These are phyloP conservation scores for Dorcus parallelipipedus DNA, from an alignment of 2,888 invertebrate genomes.

Conservation along the genomic window DNA sequence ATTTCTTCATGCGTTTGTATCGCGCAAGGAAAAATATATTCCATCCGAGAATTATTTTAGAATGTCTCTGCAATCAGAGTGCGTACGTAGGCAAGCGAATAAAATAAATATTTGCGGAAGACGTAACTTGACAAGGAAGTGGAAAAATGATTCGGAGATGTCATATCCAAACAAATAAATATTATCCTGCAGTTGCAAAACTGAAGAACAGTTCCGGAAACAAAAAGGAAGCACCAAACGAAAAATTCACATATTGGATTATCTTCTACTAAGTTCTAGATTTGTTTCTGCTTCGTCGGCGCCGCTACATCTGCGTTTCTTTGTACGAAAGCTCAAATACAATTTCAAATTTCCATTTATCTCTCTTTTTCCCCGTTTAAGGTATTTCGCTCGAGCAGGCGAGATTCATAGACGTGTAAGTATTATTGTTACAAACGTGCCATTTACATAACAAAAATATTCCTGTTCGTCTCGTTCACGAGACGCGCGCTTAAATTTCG, in stretches of 20 bases:
- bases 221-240: slow-evolving; percentile 33
- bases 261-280: slow-evolving; percentile 29
- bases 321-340: slow-evolving; percentile 8
- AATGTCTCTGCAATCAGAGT: neutral
- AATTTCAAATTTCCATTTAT: slow-evolving; percentile 9
- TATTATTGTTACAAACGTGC: neutral
- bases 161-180: slow-evolving; percentile 39
- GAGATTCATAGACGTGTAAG: slow-evolving; percentile 5
- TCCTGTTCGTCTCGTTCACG: too few relatives aligned
- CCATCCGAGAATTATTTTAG: too few relatives aligned
- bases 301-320: slow-evolving; percentile 19
- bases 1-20: too few relatives aligned
- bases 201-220: slow-evolving; percentile 25
- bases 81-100: neutral
- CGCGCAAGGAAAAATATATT: too few relatives aligned
- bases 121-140: slow-evolving; percentile 30
- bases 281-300: slow-evolving; percentile 25
- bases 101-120: slow-evolving; percentile 30
- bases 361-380: neutral
- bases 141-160: slow-evolving; percentile 36
- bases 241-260: slow-evolving; percentile 41
- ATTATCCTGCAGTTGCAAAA: slow-evolving; percentile 30
- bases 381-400: slow-evolving; percentile 11
- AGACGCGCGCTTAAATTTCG: too few relatives aligned
- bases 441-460: too few relatives aligned